These are phyloP conservation scores for Laticauda laticaudata DNA, from an alignment of 2,113 vertebrate genomes.

Conservation along the genomic window DNA sequence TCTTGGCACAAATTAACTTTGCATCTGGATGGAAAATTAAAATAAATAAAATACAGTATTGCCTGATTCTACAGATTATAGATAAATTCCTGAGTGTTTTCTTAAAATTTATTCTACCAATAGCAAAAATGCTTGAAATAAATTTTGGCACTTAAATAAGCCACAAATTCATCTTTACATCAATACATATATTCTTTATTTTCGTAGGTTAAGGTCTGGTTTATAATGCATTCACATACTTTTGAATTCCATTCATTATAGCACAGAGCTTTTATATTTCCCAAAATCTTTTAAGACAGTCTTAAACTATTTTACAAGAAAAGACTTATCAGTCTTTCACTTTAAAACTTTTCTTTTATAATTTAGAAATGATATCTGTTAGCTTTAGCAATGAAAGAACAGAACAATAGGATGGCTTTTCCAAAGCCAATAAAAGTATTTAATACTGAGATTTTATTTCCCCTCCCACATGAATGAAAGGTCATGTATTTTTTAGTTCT, in stretches of 20 bases:
- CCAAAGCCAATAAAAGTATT: conserved; percentile 59
- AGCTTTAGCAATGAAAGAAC: conserved; percentile 55
- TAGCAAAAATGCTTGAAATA: neutral
- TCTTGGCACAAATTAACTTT: neutral
- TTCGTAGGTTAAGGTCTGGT: neutral
- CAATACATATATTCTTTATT: conserved; percentile 30
- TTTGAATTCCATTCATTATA: conserved; percentile 28
- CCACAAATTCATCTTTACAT: neutral
- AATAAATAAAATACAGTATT: neutral
- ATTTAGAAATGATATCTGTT: conserved; percentile 59
- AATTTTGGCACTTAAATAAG: neutral
- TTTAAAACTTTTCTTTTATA: conserved; percentile 39
- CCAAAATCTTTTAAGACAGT: conserved; percentile 38
- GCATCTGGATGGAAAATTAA: neutral
- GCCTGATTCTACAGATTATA: neutral
- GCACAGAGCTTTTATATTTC: conserved; percentile 37
- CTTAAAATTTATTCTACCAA: neutral
- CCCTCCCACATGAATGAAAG: conserved; percentile 53
- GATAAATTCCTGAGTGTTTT: neutral
- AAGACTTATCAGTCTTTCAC: conserved; percentile 38
- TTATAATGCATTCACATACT: conserved; percentile 26
- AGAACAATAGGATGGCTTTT: conserved; percentile 60
- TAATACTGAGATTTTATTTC: conserved; percentile 50
- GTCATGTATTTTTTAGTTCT: conserved; percentile 37
- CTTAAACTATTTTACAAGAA: conserved; percentile 42